Base-by-base conservation (phyloP, 2,888 invertebrate species). In the Clitarchus hookeri region DNA sequence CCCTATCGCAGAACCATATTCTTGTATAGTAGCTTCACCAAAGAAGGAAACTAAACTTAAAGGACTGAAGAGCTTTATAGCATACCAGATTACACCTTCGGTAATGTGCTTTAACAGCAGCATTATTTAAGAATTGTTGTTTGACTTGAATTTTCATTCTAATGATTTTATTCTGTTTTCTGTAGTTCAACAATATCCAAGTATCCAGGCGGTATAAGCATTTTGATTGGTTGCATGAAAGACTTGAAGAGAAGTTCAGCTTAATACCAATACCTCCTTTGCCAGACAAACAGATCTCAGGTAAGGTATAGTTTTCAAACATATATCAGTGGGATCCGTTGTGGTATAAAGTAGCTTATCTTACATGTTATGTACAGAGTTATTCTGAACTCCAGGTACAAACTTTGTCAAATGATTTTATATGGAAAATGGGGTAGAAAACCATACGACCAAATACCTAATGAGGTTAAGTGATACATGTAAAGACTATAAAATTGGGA, bases 31-130 rank as follows among this genome's bases (percentile, higher is more conserved):
- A 53, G 96, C 98, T 25, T 98, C 98, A 86, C 99, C 99, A 11
- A 99, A 98, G 91, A 99, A 99, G 91, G 98, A 98, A 92, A 96
- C 97, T 0, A 99, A 99, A 93, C 95, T 99, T 90, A 98, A 98
- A 91, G 99, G 98, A 80, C 94, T 99, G 89, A 99, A 99, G 92
- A 98, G 98, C 90, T 99, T 96, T 90, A 99, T 99, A 89, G 98
- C 98, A 84, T 99, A 99, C 92, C 97, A 98, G 90, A 92, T 99
- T 88, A 98, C 98, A 85, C 98, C 98, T 6, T 97, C 98, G 88
- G 94, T 95, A 92, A 92, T 92, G 54, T 53, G 11, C 53, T 19
- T 25, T 48, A 19, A 1, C 26, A 27, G 12, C 36, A 23, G 26
- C 26, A 16, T 44, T 26, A 25, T 2, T 44, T 84, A 26, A 19